phyloP scores from a whole-genome alignment of 2,888 invertebrate genomes.

The Lysandra bellargus region DNA sequence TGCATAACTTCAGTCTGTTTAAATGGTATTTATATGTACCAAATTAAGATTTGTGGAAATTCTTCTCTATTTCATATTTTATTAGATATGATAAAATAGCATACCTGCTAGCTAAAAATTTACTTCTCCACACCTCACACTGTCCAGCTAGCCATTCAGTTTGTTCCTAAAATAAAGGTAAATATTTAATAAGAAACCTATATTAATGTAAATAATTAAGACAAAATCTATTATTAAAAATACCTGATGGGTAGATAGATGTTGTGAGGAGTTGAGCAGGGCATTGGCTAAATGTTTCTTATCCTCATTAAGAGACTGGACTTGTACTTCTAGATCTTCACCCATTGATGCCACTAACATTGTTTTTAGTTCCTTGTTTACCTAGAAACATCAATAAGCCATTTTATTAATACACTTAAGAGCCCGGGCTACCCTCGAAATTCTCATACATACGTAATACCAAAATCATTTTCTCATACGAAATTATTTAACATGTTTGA shows the following conservation, averaged over 20 bases:
- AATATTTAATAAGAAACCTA: constrained; percentile 12
- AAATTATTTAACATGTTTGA: no score
- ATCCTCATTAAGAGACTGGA: constrained; percentile 95
- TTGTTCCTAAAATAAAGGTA: constrained; percentile 83
- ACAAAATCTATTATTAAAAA: not conserved
- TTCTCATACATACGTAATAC: no score
- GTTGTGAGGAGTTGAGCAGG: constrained; percentile 90
- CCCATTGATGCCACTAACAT: constrained; percentile 96
- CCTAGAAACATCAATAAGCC: constrained; percentile 66
- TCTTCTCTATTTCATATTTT: no score
- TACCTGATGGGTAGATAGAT: constrained; percentile 90
- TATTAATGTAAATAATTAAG: constrained; percentile 5
- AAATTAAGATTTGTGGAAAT: no score
- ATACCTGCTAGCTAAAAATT: constrained; percentile 95
- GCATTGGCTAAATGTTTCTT: constrained; percentile 93
- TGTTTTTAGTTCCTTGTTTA: constrained; percentile 95
- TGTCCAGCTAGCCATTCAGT: constrained; percentile 96
- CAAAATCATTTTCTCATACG: no score
- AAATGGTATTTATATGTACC: no score
- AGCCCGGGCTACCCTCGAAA: no score
- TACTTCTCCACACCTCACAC: constrained; percentile 97
- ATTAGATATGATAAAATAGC: constrained; percentile 10
- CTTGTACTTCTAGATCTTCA: constrained; percentile 93
- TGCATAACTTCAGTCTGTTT: no score
- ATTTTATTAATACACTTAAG: not conserved